Percentiles rank a stretch among this genome's conserved stretches.
Conservation (phyloP, 1,140 invertebrate species). For the Formica selysi region DNA sequence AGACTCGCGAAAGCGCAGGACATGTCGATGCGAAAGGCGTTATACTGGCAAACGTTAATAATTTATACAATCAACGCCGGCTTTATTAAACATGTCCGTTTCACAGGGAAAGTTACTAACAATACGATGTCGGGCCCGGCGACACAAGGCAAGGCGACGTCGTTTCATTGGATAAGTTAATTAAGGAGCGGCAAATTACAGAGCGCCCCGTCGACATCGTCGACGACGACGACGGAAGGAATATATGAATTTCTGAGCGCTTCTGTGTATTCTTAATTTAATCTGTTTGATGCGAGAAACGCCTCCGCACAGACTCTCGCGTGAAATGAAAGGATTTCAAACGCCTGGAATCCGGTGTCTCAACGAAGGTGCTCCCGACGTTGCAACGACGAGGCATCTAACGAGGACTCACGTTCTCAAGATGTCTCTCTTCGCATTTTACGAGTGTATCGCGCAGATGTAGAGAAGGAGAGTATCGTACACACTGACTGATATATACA, state of each 20-base stretch:
- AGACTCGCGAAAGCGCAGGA: not conserved
- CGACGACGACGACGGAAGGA: conserved; percentile 29
- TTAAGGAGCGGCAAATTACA: conserved; percentile 61
- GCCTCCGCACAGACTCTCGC: not conserved
- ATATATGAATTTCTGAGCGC: conserved; percentile 57
- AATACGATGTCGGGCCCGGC: conserved; percentile 38
- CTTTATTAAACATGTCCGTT: conserved; percentile 64
- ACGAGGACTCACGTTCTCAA: conserved; percentile 4
- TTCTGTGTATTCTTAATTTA: conserved; percentile 57
- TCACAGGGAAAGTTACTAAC: conserved; percentile 61
- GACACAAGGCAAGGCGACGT: conserved; percentile 34
- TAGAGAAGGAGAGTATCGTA: too few species aligned
- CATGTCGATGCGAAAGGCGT: conserved; percentile 23
- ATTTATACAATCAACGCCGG: conserved; percentile 71
- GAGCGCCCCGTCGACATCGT: conserved; percentile 9
- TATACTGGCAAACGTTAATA: conserved; percentile 62
- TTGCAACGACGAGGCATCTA: conserved; percentile 2
- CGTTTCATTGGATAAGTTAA: conserved; percentile 44
- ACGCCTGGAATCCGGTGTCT: conserved; percentile 5
- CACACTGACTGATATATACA: not conserved
- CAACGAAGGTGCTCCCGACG: not conserved
- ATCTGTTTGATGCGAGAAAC: conserved; percentile 48
- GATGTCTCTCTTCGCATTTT: not conserved
- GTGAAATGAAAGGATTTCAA: conserved; percentile 40
- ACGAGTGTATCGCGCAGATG: not conserved